Conservation (phyloP, 1,140 invertebrate genomes). For the Papilio polyxenes region DNA sequence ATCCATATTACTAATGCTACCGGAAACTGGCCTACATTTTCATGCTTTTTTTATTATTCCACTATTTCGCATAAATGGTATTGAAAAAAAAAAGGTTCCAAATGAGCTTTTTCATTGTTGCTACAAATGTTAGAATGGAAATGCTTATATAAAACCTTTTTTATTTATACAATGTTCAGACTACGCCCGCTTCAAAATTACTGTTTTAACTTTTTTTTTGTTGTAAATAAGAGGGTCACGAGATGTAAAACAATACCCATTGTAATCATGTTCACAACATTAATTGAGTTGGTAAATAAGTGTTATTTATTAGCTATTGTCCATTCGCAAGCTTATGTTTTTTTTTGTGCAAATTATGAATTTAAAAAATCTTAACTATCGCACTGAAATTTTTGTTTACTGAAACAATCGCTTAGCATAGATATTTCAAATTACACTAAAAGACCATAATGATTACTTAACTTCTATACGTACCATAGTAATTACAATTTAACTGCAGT, state of each 20-base stretch:
- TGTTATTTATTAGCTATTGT: neutral
- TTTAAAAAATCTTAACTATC: too few relatives aligned
- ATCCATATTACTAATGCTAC: neutral
- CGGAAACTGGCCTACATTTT: constrained; percentile 3
- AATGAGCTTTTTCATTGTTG: constrained; percentile 23
- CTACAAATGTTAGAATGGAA: constrained; percentile 22
- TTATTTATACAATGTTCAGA: neutral
- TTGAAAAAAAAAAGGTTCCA: constrained; percentile 24
- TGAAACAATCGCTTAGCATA: too few relatives aligned
- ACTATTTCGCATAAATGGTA: constrained; percentile 18
- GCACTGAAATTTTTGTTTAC: too few relatives aligned
- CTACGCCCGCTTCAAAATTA: neutral
- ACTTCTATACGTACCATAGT: neutral
- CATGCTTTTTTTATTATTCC: constrained; percentile 11
- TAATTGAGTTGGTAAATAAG: neutral
- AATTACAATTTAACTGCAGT: neutral
- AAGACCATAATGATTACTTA: too few relatives aligned
- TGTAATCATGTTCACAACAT: neutral
- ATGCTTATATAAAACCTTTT: constrained; percentile 2
- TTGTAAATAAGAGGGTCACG: neutral
- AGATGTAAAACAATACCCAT: neutral
- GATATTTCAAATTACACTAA: too few relatives aligned
- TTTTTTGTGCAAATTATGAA: too few relatives aligned
- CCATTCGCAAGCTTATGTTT: neutral
- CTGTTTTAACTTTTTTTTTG: neutral